Base-by-base conservation (phyloP, 2,113 vertebrate species). In the Elgaria multicarinata region DNA sequence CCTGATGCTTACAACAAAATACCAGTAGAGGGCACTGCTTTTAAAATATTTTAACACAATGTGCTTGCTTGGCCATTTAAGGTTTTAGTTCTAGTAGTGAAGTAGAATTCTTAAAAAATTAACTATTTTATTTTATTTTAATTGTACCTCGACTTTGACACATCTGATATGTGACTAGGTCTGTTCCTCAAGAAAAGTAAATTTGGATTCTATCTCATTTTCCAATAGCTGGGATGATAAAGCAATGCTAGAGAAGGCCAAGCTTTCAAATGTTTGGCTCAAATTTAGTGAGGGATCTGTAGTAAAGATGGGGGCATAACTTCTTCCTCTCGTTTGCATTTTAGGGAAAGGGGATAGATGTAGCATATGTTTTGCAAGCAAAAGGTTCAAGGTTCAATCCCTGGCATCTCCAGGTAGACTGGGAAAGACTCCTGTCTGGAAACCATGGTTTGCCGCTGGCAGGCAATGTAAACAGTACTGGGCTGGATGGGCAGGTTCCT, bases 21-120 rank as follows among this genome's bases (percentile, higher is more conserved):
- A 80, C 93, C 96, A 88, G 93, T 55, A 97, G 97, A 96, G 97
- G 96, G 96, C 93, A 72, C 94, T 94, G 90, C 90, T 94, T 86
- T 85, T 92, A 90, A 88, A 91, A 36, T n/a, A 6, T 79, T 79
- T 28, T 6, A 79, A 1, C 0, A 78, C 46, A 55, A 55, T 46
- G 50, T 16, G 9, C 50, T 78, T 77, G 6, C 0, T 85, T 72
- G 33, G 6, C n/a, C 28, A 36, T 18, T 64, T 50, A 46, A 24
- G 46, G 28, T 16, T n/a, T 64, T 82, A 53, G 42, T 53, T 50
- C 42, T 16, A 53, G 36, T 42, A 20, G 28, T n/a, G 13, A 1
- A 42, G 46, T 33, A 42, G n/a, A 42, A 33, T 16, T 31, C 8
- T 84, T 76, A 58, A 2, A 1, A 36, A 24, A 58, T 64, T 36